A percentile compares a stretch with the other conserved stretches of the same genome.
Evolutionary conservation across 2,113 vertebrate genomes (phyloP).

Genomic region (Prietella phreatophila): DNA sequence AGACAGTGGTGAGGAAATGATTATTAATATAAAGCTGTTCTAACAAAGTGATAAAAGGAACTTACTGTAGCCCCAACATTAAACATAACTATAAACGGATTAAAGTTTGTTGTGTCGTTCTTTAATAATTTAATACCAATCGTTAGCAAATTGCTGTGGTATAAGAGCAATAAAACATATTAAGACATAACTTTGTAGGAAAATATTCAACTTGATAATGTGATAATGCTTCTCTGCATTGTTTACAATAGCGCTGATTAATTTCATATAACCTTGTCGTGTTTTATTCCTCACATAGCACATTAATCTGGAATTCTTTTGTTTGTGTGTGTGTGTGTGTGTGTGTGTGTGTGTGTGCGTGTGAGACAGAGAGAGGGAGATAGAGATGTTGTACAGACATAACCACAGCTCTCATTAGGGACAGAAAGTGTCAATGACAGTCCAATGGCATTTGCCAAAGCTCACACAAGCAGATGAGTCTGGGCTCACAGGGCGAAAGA

Average conservation of each 20-base stretch:
- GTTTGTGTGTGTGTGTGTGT: background rate
- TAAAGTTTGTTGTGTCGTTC: background rate
- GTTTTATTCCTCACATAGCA: background rate
- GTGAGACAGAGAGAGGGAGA: background rate
- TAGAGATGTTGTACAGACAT: background rate
- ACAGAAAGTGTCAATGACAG: constrained; percentile 12
- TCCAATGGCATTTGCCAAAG: background rate
- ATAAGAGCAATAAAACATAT: background rate
- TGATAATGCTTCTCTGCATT: background rate
- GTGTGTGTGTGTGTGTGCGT: no score
- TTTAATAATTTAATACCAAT: background rate
- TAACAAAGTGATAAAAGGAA: background rate
- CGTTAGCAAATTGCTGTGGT: background rate
- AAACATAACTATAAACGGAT: background rate
- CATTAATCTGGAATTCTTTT: background rate
- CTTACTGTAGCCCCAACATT: no score
- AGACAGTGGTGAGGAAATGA: background rate
- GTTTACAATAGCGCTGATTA: background rate
- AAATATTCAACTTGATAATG: background rate
- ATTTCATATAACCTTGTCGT: background rate
- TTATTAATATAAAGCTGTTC: background rate
- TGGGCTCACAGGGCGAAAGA: background rate
- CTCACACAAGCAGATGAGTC: constrained; percentile 26
- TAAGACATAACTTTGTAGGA: background rate
- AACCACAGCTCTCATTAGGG: background rate